Conservation (phyloP, 1,140 invertebrate genomes). For the Phortica variegata region DNA sequence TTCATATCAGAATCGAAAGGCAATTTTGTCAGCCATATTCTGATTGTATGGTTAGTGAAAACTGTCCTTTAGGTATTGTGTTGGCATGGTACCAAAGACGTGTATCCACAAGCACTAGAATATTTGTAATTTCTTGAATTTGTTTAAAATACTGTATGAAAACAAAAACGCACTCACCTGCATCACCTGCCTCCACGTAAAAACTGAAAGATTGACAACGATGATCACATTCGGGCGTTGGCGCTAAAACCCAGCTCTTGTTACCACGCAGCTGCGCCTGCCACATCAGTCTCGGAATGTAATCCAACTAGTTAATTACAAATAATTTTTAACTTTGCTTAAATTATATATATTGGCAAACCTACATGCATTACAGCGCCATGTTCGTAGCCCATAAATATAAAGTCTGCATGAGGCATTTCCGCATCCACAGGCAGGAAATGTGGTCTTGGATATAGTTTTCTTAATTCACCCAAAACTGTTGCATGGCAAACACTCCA, state of each 20-base stretch:
- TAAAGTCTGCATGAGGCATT: slow-evolving; percentile 85
- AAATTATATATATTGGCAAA: slow-evolving; percentile 37
- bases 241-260: slow-evolving; percentile 83
- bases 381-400: slow-evolving; percentile 90
- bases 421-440: slow-evolving; percentile 89
- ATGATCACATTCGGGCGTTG: slow-evolving; percentile 85
- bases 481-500: slow-evolving; percentile 89
- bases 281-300: slow-evolving; percentile 89
- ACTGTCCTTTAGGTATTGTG: slow-evolving; percentile 75
- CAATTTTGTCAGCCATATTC: slow-evolving; percentile 76
- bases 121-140: slow-evolving; percentile 20
- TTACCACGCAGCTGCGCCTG: slow-evolving; percentile 86
- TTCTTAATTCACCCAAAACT: slow-evolving; percentile 71
- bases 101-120: slow-evolving; percentile 79
- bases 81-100: slow-evolving; percentile 93
- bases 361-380: slow-evolving; percentile 92
- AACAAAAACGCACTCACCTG: slow-evolving; percentile 69
- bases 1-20: background rate
- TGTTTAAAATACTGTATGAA: slow-evolving; percentile 1
- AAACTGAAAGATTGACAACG: slow-evolving; percentile 74
- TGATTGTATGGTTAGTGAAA: slow-evolving; percentile 88
- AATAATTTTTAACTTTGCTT: slow-evolving; percentile 8
- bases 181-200: slow-evolving; percentile 81
- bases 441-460: slow-evolving; percentile 78
- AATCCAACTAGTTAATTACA: slow-evolving; percentile 73